These are phyloP conservation scores for Schizotus pectinicornis DNA, from an alignment of 2,888 invertebrate genomes.

Conservation along the genomic window DNA sequence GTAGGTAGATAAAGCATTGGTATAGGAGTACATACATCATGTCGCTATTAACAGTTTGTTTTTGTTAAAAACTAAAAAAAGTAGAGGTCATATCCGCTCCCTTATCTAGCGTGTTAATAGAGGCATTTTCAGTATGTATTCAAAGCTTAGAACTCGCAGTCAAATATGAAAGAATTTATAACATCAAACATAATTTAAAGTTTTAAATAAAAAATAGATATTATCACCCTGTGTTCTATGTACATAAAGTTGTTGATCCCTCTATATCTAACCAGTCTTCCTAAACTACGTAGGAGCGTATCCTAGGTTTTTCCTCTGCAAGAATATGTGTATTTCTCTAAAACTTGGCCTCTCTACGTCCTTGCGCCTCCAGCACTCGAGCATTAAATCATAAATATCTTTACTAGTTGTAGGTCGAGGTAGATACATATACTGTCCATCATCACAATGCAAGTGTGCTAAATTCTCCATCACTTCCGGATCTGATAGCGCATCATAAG, in stretches of 20 bases:
- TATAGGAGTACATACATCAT: constrained; percentile 8
- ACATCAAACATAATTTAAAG: constrained; percentile 4
- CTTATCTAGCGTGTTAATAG: too few relatives aligned
- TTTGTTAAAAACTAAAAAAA: neutral
- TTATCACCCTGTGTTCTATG: constrained; percentile 60
- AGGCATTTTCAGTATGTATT: too few relatives aligned
- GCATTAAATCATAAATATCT: constrained; percentile 84
- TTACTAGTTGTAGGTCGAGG: constrained; percentile 74
- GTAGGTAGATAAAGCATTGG: constrained; percentile 35
- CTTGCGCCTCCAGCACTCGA: constrained; percentile 83
- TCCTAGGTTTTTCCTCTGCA: constrained; percentile 74
- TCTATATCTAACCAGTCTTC: constrained; percentile 53
- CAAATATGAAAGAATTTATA: neutral
- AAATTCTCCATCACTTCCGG: constrained; percentile 83
- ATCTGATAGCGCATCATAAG: constrained; percentile 78
- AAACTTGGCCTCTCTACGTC: constrained; percentile 79
- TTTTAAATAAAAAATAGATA: constrained; percentile 39
- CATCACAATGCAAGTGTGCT: constrained; percentile 71
- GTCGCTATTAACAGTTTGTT: constrained; percentile 22
- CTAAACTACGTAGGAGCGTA: constrained; percentile 63
- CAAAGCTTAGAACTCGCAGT: neutral
- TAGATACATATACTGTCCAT: constrained; percentile 67
- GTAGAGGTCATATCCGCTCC: too few relatives aligned
- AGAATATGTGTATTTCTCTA: constrained; percentile 80
- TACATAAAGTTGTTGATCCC: constrained; percentile 55